These are phyloP conservation scores for Sandelia bainsii DNA, from an alignment of 2,797 vertebrate species.

Conservation along the genomic window DNA sequence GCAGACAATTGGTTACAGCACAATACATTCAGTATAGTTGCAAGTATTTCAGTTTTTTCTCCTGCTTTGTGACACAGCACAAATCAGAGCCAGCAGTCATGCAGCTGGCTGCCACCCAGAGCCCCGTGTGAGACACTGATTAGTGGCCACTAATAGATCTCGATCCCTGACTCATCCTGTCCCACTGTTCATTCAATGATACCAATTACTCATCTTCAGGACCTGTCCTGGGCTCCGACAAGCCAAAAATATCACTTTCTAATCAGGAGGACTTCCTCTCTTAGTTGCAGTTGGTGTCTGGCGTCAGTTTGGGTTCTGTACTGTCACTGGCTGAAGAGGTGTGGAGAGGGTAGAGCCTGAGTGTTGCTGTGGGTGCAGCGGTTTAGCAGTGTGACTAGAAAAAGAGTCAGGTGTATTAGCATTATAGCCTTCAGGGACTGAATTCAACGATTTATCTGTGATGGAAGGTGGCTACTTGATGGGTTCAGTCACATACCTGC, in stretches of 20 bases:
- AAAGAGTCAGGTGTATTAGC: constrained; percentile 11
- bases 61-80: constrained; percentile 43
- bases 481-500: constrained; percentile 29
- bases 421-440: not conserved
- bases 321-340: constrained; percentile 11
- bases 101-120: constrained; percentile 57
- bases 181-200: constrained; percentile 67
- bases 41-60: not conserved
- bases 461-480: constrained; percentile 28
- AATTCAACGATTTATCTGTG: constrained; percentile 39
- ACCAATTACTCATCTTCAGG: constrained; percentile 75
- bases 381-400: constrained; percentile 4
- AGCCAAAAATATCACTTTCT: constrained; percentile 71
- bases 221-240: constrained; percentile 33
- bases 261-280: constrained; percentile 59
- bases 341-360: not conserved
- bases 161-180: constrained; percentile 69
- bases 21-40: not conserved
- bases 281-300: constrained; percentile 27
- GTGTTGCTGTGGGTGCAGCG: constrained; percentile 15
- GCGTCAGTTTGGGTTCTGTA: constrained; percentile 10
- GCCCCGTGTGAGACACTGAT: constrained; percentile 61
- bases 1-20: not conserved
- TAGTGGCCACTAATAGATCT: constrained; percentile 71
- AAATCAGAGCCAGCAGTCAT: constrained; percentile 20